These are phyloP conservation scores for Monochamus saltuarius DNA, from an alignment of 1,140 invertebrate species.

Conservation along the genomic window DNA sequence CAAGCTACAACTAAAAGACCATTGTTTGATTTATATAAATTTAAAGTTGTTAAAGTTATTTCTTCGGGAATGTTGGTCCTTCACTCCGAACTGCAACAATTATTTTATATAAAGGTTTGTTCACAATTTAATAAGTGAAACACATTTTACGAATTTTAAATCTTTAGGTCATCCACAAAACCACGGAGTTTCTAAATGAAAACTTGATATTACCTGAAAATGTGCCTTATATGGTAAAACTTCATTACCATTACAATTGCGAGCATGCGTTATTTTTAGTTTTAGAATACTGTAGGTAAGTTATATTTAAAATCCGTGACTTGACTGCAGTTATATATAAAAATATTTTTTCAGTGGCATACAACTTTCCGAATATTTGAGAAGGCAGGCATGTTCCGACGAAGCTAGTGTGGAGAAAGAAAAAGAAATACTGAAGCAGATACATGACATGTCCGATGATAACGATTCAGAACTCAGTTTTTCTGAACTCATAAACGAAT, in stretches of 20 bases:
- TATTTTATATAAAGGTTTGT: slow-evolving; percentile 52
- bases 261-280: slow-evolving; percentile 56
- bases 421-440: slow-evolving; percentile 24
- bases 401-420: slow-evolving; percentile 7
- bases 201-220: slow-evolving; percentile 53
- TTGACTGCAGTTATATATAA: too few relatives aligned
- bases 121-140: slow-evolving; percentile 7
- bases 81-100: slow-evolving; percentile 51
- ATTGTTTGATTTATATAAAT: slow-evolving; percentile 52
- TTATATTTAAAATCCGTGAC: neutral
- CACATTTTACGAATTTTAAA: slow-evolving; percentile 4
- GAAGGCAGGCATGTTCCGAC: slow-evolving; percentile 13
- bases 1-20: slow-evolving; percentile 32
- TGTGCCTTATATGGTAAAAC: slow-evolving; percentile 55
- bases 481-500: slow-evolving; percentile 39
- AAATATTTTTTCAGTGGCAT: slow-evolving; percentile 44
- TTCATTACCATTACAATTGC: slow-evolving; percentile 54
- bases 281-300: slow-evolving; percentile 51
- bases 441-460: slow-evolving; percentile 31
- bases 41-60: slow-evolving; percentile 54
- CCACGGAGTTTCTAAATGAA: slow-evolving; percentile 50
- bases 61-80: slow-evolving; percentile 54
- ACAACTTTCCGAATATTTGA: slow-evolving; percentile 50
- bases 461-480: slow-evolving; percentile 43
- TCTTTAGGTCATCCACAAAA: slow-evolving; percentile 53